Evolutionary conservation across 2,113 vertebrate species (phyloP), one percentile per base, ranked within the genome.

Genomic region (Tauraco erythrolophus): DNA sequence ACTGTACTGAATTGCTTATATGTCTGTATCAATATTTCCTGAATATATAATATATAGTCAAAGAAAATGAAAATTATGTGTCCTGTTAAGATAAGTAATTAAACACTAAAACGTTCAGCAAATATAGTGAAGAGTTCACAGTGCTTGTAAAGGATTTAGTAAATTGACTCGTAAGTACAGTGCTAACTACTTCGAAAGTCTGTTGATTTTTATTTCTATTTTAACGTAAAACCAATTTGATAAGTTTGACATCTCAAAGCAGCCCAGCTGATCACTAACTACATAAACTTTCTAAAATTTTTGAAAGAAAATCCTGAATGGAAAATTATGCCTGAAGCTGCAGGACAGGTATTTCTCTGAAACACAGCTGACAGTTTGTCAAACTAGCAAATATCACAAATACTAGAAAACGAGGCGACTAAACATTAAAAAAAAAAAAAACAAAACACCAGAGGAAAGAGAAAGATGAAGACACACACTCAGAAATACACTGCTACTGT

Each of bases 381-480:
- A 58, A 94, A 57, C 41, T 5, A 66, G 31, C 33, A 88, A 72
- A 50, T 43, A 53, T 5, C 7, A 6, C 58, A 68, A 83, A 87
- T 60, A 78, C 14, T 12, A 33, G 8, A 61, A 65, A 64, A 45
- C 1, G n/a, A 64, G 71, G 41, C 15, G 84, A 48, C 5, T 48
- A 39, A 71, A 33, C 5, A 43, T 7, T 31, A 11, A 27, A 31
- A 10, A 25, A 23, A 53, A 25, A 8, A 28, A 33, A 19, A 22
- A 27, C 8, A 7, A 16, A 1, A 12, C 12, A n/a, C n/a, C n/a
- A n/a, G 9, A 0, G 28, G 0, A 39, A 4, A 51, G 1, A 50
- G 2, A 19, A 6, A 58, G 23, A 30, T 9, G 6, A 46, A 69
- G 3, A 54, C 50, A 35, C 3, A 75, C 11, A 8, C 6, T 37